Base-by-base conservation (phyloP, 2,113 vertebrate species). In the Apeltes quadracus region DNA sequence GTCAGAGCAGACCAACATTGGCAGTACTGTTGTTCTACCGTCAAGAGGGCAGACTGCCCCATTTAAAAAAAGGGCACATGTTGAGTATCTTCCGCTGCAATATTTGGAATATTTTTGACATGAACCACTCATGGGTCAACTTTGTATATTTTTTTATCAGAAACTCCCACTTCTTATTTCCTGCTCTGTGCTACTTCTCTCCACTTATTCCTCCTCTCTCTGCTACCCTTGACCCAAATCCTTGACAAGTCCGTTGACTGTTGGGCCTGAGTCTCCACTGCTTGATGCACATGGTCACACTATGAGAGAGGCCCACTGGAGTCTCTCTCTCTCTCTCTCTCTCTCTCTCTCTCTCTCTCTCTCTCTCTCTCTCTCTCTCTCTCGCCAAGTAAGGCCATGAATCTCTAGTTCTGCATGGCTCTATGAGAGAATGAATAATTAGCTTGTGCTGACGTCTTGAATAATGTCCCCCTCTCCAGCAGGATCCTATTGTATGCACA, bases 101-200 rank as follows among this genome's bases (percentile, higher is more conserved):
- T 29, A 50, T 34, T 48, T 53, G 2, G 10, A n/a, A 61, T 61
- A 75, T 63, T 79, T 59, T 65, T 59, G 53, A 68, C 72, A 69
- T 23, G 36, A 55, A 25, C 61, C 64, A 36, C 16, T 78, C 3
- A 6, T 36, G 8, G 25, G 54, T 0, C 38, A 56, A 76, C 18
- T 51, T 23, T 61, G 48, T 61, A 73, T 54, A 25, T 50, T 65
- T 76, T 62, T 53, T 51, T 32, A 15, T 32, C 32, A 34, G 32
- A 34, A 53, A 72, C 73, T 78, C 74, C 65, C 65, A 53, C 75
- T 71, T 57, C 29, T 69, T 54, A 69, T 55, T 79, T 82, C 73
- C 58, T 62, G 75, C 23, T 64, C 51, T 2, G 22, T 38, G 23
- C 34, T 25, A 5, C 23, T 53, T 70, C 25, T 58, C 34, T 64